Evolutionary conservation across 2,888 invertebrate species (phyloP).

Genomic region (Apamea sordens): DNA sequence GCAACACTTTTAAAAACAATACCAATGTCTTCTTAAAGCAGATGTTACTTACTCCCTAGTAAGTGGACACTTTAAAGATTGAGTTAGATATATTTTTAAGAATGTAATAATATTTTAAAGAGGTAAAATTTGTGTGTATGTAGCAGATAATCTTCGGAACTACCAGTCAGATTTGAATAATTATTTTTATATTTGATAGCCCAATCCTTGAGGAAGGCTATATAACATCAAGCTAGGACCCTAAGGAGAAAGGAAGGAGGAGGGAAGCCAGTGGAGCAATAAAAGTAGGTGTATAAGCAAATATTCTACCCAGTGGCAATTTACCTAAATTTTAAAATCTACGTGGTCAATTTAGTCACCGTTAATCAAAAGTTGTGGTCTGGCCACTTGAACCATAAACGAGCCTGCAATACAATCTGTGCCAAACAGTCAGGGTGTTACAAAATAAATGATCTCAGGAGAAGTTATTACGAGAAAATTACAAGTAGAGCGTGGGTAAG

Average conservation of each 20-base stretch:
- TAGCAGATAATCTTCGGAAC: no score
- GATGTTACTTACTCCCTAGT: neutral
- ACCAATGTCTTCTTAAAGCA: constrained; percentile 5
- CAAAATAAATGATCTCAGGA: constrained; percentile 68
- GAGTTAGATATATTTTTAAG: constrained; percentile 1
- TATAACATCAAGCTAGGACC: neutral
- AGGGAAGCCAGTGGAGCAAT: neutral
- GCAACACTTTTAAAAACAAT: neutral
- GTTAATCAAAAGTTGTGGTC: constrained; percentile 15
- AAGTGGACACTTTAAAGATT: neutral
- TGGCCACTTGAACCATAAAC: constrained; percentile 14
- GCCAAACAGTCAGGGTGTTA: constrained; percentile 56
- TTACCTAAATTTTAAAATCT: neutral
- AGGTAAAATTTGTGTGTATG: neutral
- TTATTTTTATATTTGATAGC: no score
- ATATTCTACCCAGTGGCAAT: neutral
- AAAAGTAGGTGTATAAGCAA: neutral
- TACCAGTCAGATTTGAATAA: no score
- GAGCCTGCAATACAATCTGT: constrained; percentile 14
- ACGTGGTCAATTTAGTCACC: neutral
- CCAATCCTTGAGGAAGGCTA: no score
- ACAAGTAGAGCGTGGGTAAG: constrained; percentile 77
- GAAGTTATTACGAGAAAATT: constrained; percentile 70
- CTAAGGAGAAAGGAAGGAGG: neutral
- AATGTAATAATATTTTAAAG: neutral